A percentile compares a stretch with the other conserved stretches of the same genome.
These are phyloP conservation scores for Uloborus plumipes DNA, from an alignment of 2,888 invertebrate genomes.

Conservation along the genomic window DNA sequence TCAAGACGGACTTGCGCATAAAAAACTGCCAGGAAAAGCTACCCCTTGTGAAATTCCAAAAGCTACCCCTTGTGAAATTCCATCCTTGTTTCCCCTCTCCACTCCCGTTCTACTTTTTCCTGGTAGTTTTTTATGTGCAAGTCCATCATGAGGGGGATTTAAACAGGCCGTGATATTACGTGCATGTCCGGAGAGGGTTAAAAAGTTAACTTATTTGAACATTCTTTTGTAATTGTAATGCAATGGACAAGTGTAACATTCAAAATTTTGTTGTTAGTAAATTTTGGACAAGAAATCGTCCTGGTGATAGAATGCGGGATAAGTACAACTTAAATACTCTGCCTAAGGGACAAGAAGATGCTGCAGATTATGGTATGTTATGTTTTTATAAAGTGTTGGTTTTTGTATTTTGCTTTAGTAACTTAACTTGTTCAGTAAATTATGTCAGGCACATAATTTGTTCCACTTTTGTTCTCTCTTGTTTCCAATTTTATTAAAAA, in stretches of 20 bases:
- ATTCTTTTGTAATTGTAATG: background rate
- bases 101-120: too few species aligned
- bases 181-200: too few species aligned
- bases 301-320: conserved; percentile 98
- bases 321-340: conserved; percentile 95
- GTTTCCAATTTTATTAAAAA: background rate
- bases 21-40: too few species aligned
- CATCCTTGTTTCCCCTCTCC: too few species aligned
- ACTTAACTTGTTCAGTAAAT: background rate
- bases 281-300: conserved; percentile 99
- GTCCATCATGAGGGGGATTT: too few species aligned
- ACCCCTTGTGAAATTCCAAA: too few species aligned
- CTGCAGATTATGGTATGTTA: conserved; percentile 67
- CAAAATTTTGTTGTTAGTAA: conserved; percentile 75
- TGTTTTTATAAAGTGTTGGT: too few species aligned
- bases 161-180: too few species aligned
- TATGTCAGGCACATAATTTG: background rate
- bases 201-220: too few species aligned
- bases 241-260: background rate
- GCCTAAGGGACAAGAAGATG: conserved; percentile 79
- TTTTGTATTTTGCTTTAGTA: background rate
- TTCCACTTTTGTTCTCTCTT: background rate
- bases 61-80: too few species aligned
- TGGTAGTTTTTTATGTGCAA: too few species aligned
- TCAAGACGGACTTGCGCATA: too few species aligned